Conservation (phyloP, 1,140 invertebrate genomes). For the Drosophila melanogaster region DNA sequence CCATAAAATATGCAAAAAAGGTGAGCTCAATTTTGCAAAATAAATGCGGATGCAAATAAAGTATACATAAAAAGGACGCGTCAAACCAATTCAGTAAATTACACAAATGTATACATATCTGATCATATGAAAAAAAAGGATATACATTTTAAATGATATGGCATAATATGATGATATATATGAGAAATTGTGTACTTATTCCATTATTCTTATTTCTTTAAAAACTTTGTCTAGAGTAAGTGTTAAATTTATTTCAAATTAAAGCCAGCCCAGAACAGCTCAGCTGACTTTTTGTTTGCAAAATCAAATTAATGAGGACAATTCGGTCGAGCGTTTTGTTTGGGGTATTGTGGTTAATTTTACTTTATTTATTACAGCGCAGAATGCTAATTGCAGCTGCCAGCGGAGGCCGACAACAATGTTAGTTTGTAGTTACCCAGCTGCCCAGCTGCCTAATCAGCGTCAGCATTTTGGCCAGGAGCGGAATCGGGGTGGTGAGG, state of each 20-base stretch:
- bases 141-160: not conserved
- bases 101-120: conserved; percentile 5
- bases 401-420: conserved; percentile 35
- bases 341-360: conserved; percentile 72
- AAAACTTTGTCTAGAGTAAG: not conserved
- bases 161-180: too few species aligned
- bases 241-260: not conserved
- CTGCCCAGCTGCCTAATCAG: conserved; percentile 63
- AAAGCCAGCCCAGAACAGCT: conserved; percentile 9
- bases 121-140: not conserved
- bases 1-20: conserved; percentile 67
- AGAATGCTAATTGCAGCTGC: conserved; percentile 72
- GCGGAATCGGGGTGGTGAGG: conserved; percentile 1
- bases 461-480: conserved; percentile 50
- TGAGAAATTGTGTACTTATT: too few species aligned
- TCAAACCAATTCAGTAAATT: not conserved
- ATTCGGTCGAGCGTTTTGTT: conserved; percentile 47
- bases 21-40: conserved; percentile 48
- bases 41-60: conserved; percentile 7
- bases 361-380: conserved; percentile 77
- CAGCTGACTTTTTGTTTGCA: not conserved
- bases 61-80: not conserved
- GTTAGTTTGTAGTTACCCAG: conserved; percentile 43
- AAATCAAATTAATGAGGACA: conserved; percentile 19
- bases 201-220: too few species aligned